Base-by-base conservation (phyloP, 1,140 invertebrate species). In the Venturia canescens region DNA sequence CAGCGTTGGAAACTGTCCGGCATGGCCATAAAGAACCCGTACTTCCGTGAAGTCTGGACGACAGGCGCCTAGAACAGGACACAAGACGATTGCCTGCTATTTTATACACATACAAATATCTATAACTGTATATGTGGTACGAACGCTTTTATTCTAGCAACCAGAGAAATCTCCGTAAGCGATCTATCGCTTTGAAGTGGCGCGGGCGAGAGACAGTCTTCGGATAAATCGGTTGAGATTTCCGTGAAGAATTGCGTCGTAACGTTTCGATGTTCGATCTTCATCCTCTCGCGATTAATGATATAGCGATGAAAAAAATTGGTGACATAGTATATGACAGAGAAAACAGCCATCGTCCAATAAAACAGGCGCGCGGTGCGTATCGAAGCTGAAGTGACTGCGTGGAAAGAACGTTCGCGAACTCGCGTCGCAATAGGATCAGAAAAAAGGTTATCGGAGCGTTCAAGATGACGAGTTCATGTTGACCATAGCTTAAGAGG, bases 11-110 rank as follows among this genome's bases (percentile, higher is more conserved):
- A 69, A 29, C 29, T 31, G 66, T 53, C n/a, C 16, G 11, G 29
- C 66, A n/a, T 31, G 15, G 66, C 11, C 31, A 31, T 18, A 69
- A 29, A 31, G 29, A 31, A 69, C 13, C 26, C 15, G 11, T 18
- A 76, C 74, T 76, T 76, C 74, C 74, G 50, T 60, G 53, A 76
- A 76, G 53, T 76, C 74, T 57, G 74, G 48, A 38, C 74, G 26
- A 76, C 21, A 60, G 74, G 74, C 74, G 74, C 74, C 74, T 29
- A n/a, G 18, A 38, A 60, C 74, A 53, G n/a, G 74, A 60, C 74
- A 53, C 66, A 16, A 69, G 66, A 23, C 60, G 60, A 13, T 23
- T 63, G 23, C 23, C 21, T 63, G 27, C 21, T 23, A 13, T 63
- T 63, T 63, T 63, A 63, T 26, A 63, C 15, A 63, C 13, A 63